Percentiles rank a stretch among this genome's conserved stretches.
These are phyloP conservation scores for Lycopodina hypogea DNA, from an alignment of 37 sponge, comb jelly and placozoan genomes.

Conservation along the genomic window DNA sequence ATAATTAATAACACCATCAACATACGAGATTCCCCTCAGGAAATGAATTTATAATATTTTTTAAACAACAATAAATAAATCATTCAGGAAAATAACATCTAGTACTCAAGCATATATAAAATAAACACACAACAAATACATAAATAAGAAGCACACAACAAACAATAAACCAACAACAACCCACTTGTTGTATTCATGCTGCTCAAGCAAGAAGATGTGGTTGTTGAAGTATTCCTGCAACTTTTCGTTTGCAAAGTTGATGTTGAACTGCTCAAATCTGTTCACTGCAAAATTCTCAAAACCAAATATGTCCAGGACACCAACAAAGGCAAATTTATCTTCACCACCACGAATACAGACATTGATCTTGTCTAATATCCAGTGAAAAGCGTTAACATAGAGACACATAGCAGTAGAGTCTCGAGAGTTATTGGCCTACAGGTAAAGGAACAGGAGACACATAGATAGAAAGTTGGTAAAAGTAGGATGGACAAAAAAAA, in stretches of 20 bases:
- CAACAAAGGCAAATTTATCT: constrained; percentile 76
- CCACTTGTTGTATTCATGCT: constrained; percentile 97
- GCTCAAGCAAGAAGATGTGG: constrained; percentile 99
- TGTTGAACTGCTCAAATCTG: constrained; percentile 98
- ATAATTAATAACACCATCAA: not conserved
- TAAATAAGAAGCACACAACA: not conserved
- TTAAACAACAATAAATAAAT: not conserved
- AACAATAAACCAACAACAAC: no score
- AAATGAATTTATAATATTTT: not conserved
- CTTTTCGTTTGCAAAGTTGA: constrained; percentile 99
- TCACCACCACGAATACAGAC: constrained; percentile 50
- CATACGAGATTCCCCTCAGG: not conserved
- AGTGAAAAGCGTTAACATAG: constrained; percentile 81
- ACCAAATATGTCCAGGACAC: constrained; percentile 97
- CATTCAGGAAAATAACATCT: not conserved
- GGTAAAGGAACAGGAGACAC: no score
- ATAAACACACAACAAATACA: not conserved
- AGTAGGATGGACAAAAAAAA: not conserved
- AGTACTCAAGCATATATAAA: not conserved
- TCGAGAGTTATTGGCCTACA: constrained; percentile 81
- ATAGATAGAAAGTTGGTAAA: not conserved
- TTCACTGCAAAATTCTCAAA: constrained; percentile 97
- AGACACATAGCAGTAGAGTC: constrained; percentile 93
- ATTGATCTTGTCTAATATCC: constrained; percentile 87
- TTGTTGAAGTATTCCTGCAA: constrained; percentile 99